Percentiles rank a stretch among this genome's conserved stretches.
Evolutionary conservation across 2,888 invertebrate genomes (phyloP).

Genomic region (Drosophila affinis): DNA sequence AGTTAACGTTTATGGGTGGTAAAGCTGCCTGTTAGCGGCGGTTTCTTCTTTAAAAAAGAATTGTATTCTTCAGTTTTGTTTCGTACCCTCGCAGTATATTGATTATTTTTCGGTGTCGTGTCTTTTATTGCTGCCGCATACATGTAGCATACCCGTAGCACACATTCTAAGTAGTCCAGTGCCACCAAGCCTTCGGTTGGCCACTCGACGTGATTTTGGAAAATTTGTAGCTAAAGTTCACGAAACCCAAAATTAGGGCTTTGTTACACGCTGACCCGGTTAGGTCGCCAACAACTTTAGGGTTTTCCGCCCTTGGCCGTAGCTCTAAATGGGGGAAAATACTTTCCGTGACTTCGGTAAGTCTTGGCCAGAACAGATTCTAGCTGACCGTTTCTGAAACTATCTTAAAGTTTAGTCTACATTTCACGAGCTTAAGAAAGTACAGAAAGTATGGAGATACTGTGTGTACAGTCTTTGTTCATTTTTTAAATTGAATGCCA

Average conservation of each 20-base stretch:
- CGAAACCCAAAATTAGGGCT: constrained; percentile 40
- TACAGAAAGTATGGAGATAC: constrained; percentile 10
- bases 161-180: neutral
- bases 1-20: neutral
- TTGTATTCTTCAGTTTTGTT: constrained; percentile 20
- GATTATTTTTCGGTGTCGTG: constrained; percentile 37
- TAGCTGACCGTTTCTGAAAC: constrained; percentile 12
- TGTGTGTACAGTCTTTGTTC: neutral
- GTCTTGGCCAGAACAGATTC: constrained; percentile 28
- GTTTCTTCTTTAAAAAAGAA: neutral
- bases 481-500: neutral
- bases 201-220: constrained; percentile 37
- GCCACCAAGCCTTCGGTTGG: constrained; percentile 36
- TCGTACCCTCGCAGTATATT: constrained; percentile 39
- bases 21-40: too few species aligned
- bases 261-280: constrained; percentile 32
- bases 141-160: neutral
- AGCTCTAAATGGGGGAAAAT: constrained; percentile 21
- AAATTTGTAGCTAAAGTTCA: constrained; percentile 39
- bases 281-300: constrained; percentile 2
- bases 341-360: constrained; percentile 37
- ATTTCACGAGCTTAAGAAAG: constrained; percentile 37
- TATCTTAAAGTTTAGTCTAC: constrained; percentile 33
- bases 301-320: constrained; percentile 34
- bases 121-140: constrained; percentile 36